Evolutionary conservation across 2,888 invertebrate species (phyloP).

Genomic region (Limulus polyphemus): DNA sequence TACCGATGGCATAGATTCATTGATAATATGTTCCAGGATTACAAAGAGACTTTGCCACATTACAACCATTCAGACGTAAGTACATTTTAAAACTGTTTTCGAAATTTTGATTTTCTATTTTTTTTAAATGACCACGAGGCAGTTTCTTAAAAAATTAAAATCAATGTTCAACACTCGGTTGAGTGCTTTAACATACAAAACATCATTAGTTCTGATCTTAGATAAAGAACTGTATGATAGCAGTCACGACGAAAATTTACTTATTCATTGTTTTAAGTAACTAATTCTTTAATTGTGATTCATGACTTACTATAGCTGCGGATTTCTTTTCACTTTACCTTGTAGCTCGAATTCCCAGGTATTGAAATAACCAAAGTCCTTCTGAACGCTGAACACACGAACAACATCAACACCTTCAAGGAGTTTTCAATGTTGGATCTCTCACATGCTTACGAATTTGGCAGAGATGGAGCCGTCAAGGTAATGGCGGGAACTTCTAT

Average conservation of each 20-base stretch:
- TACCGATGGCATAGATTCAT: constrained; percentile 71
- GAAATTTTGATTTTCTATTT: too few relatives aligned
- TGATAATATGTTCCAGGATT: constrained; percentile 60
- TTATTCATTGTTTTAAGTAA: too few relatives aligned
- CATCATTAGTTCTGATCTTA: too few relatives aligned
- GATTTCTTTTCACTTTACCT: not conserved
- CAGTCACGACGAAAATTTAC: too few relatives aligned
- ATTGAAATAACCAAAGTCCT: not conserved
- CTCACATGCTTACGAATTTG: constrained; percentile 1
- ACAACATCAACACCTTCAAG: constrained; percentile 4
- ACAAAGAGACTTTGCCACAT: constrained; percentile 52
- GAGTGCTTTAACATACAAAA: too few relatives aligned
- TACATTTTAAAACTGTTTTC: too few relatives aligned
- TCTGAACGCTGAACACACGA: not conserved
- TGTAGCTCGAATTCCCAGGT: not conserved
- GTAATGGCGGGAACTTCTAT: not conserved
- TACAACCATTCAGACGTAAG: constrained; percentile 42
- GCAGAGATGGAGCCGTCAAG: not conserved
- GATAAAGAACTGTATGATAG: too few relatives aligned
- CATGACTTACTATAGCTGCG: not conserved
- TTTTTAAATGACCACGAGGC: too few relatives aligned
- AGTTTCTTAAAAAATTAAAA: too few relatives aligned
- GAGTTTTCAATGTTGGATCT: not conserved
- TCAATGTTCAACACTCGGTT: too few relatives aligned
- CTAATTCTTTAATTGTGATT: too few relatives aligned